A percentile compares a stretch with the other conserved stretches of the same genome.
phyloP scores from a whole-genome alignment of 1,140 invertebrate genomes.

The Zaprionus tsacasi region DNA sequence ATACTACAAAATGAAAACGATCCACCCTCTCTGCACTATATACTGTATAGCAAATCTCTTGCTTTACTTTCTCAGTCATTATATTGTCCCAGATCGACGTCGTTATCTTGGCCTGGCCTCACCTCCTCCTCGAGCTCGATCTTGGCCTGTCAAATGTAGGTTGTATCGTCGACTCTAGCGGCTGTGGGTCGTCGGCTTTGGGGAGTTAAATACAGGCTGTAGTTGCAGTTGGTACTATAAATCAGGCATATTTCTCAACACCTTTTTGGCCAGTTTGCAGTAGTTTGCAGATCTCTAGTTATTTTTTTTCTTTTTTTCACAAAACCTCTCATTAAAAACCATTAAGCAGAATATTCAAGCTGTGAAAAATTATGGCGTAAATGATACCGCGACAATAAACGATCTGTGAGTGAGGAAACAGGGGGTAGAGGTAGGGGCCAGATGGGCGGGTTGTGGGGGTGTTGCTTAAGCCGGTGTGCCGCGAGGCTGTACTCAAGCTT shows the following conservation, averaged over 20 bases:
- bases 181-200: constrained; percentile 17
- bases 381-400: constrained; percentile 72
- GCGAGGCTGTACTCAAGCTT: constrained; percentile 42
- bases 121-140: constrained; percentile 1
- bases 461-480: constrained; percentile 5
- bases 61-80: constrained; percentile 38
- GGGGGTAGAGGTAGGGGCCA: too few species aligned
- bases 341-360: constrained; percentile 77
- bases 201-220: constrained; percentile 69
- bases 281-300: background rate
- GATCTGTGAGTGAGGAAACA: constrained; percentile 5
- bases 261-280: constrained; percentile 37
- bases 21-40: background rate
- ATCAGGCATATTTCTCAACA: constrained; percentile 79
- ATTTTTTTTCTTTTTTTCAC: constrained; percentile 12
- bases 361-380: constrained; percentile 79
- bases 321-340: constrained; percentile 79
- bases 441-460: background rate
- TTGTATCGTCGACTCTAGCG: constrained; percentile 30
- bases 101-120: background rate
- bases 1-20: constrained; percentile 30
- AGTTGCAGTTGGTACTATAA: constrained; percentile 70
- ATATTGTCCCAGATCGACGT: constrained; percentile 30
- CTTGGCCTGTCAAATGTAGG: constrained; percentile 49
- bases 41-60: background rate